Percentiles rank a stretch among this genome's conserved stretches.
Evolutionary conservation across 2,797 vertebrate species (phyloP).

Genomic region (Hylomyscus alleni): DNA sequence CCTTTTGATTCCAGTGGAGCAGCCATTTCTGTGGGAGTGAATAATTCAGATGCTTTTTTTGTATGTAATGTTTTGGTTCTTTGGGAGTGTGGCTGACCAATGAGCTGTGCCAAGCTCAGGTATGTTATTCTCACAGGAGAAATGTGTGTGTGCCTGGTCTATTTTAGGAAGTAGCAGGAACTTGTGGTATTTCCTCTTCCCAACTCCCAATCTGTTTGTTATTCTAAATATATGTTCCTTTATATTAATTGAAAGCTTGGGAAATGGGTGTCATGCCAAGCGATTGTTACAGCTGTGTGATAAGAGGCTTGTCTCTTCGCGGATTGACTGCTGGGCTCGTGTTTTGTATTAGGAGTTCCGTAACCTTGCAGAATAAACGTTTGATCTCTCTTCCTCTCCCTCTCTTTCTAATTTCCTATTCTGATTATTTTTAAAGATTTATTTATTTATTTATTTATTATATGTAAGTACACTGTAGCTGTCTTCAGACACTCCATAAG

Average conservation of each 20-base stretch:
- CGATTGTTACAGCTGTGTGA: constrained; percentile 21
- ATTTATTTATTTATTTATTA: too few relatives aligned
- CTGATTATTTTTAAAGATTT: too few relatives aligned
- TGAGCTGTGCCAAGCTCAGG: constrained; percentile 57
- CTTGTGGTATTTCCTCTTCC: constrained; percentile 79
- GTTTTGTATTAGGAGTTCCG: neutral
- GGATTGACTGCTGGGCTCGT: neutral
- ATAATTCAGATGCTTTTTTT: neutral
- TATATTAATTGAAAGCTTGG: constrained; percentile 73
- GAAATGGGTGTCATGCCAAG: constrained; percentile 67
- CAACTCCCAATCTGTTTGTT: constrained; percentile 68
- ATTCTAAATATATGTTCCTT: constrained; percentile 80
- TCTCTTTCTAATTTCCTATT: too few relatives aligned
- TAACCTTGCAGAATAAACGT: neutral
- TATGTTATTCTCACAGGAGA: constrained; percentile 63
- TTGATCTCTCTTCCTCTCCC: neutral
- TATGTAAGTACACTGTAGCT: too few relatives aligned
- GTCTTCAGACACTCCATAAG: too few relatives aligned
- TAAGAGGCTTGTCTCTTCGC: neutral
- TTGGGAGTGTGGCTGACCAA: neutral
- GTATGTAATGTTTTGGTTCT: neutral
- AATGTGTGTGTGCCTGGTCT: constrained; percentile 68
- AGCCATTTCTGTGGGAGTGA: constrained; percentile 1
- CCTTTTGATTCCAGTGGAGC: neutral
- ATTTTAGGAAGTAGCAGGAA: constrained; percentile 78